Base-by-base conservation (phyloP, 2,113 vertebrate genomes). In the Myotis lucifugus region DNA sequence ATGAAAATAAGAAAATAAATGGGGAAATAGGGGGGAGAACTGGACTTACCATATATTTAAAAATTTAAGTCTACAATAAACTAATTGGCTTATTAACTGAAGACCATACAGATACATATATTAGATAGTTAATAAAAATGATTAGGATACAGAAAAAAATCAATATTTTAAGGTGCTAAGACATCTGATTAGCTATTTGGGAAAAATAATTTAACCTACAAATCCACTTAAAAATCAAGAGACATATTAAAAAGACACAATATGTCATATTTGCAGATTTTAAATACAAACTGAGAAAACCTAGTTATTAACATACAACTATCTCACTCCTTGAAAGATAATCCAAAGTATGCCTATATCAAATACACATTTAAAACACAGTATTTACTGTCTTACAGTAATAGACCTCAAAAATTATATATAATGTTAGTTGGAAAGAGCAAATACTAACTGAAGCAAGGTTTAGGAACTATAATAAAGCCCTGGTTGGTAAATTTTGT, bases 151-250 rank as follows among this genome's bases (percentile, higher is more conserved):
- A 79, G 72, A 23, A 42, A 48, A 93, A 84, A n/a, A 37, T 29
- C 32, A 74, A 67, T 11, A 59, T 66, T 66, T 52, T 32, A 74
- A 94, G 27, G 32, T 77, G 6, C 7, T 83, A 67, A 52, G 37
- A 95, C 12, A 74, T 64, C 18, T 77, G 50, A 13, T 64, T 61
- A 56, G 66, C n/a, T 90, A 64, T 37, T 32, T 90, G 29, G 32
- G 54, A 78, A 95, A 84, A 84, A 66, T 40, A 50, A 93, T 59
- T 85, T 85, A 85, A 85, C 19, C 82, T 40, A 86, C 6, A 84
- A 67, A 67, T 95, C 73, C 11, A 79, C 87, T 84, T 93, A 17
- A 93, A 86, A 50, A 88, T 67, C 67, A 86, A 77, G 74, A 56
- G 4, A 61, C 25, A 27, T 56, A 19, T 54, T 21, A 61, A 29